Evolutionary conservation across 2,113 vertebrate genomes (phyloP).

Genomic region (Pseudonaja textilis): DNA sequence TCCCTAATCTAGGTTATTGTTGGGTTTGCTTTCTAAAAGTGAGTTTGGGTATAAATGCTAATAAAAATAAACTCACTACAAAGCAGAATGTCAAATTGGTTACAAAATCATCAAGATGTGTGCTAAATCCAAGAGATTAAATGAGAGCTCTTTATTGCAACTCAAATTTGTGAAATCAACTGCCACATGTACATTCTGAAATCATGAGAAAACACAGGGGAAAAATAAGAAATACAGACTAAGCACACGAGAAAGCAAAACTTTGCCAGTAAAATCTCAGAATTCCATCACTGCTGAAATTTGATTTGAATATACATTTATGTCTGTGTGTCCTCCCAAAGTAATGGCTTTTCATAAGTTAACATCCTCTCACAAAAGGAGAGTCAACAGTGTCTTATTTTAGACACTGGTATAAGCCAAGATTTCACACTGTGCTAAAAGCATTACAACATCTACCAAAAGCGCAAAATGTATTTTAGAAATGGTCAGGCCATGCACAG

Average conservation of each 20-base stretch:
- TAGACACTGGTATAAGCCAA: conserved; percentile 56
- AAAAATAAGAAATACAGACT: conserved; percentile 1
- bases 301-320: background rate
- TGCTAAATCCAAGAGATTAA: background rate
- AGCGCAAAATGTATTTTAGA: conserved; percentile 60
- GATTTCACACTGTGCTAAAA: conserved; percentile 63
- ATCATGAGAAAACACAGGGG: conserved; percentile 27
- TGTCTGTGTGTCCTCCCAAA: conserved; percentile 17
- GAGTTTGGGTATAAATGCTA: background rate
- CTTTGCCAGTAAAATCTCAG: background rate
- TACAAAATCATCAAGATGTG: background rate
- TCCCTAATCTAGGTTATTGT: background rate
- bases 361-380: conserved; percentile 49
- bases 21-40: background rate
- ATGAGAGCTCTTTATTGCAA: conserved; percentile 7
- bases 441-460: conserved; percentile 61
- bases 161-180: conserved; percentile 38
- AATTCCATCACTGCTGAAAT: conserved; percentile 8
- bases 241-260: background rate
- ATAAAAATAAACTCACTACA: background rate
- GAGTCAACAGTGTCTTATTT: conserved; percentile 50
- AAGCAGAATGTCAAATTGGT: background rate
- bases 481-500: conserved; percentile 45
- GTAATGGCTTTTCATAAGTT: conserved; percentile 52
- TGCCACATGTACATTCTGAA: conserved; percentile 32